phyloP scores from a whole-genome alignment of 2,888 invertebrate genomes.

The Cosmia pyralina region DNA sequence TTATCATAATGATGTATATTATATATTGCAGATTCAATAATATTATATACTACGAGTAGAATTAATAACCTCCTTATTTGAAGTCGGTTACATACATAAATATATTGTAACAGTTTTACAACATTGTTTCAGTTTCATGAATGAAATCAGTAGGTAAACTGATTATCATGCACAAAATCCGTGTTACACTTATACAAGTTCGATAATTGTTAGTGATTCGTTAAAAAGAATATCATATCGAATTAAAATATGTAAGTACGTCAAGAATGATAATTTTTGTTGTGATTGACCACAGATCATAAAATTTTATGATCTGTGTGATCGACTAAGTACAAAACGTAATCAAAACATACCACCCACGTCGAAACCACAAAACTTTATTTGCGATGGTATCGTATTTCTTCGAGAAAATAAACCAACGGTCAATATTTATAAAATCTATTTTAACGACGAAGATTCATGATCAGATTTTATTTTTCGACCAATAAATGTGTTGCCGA shows the following conservation, averaged over 20 bases:
- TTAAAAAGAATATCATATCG: slow-evolving; percentile 11
- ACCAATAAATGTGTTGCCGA: slow-evolving; percentile 36
- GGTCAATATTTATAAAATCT: slow-evolving; percentile 25
- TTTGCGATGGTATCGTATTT: slow-evolving; percentile 44
- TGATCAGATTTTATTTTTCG: slow-evolving; percentile 17
- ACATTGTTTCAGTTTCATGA: background rate
- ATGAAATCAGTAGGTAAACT: background rate
- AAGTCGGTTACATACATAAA: too few relatives aligned
- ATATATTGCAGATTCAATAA: too few relatives aligned
- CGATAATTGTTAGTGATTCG: background rate
- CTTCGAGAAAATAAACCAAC: slow-evolving; percentile 37
- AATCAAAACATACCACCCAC: slow-evolving; percentile 34
- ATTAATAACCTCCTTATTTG: too few relatives aligned
- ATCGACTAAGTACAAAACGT: slow-evolving; percentile 22
- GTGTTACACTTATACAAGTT: background rate
- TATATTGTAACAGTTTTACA: background rate
- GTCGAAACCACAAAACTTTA: slow-evolving; percentile 15
- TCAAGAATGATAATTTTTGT: slow-evolving; percentile 5
- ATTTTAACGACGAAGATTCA: slow-evolving; percentile 29
- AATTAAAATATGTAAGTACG: background rate
- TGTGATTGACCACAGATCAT: too few relatives aligned
- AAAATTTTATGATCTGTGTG: too few relatives aligned
- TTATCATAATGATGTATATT: too few relatives aligned
- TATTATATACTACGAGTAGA: too few relatives aligned
- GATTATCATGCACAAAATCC: background rate